Base-by-base conservation (phyloP, 2,888 invertebrate genomes). In the Hedya salicella region DNA sequence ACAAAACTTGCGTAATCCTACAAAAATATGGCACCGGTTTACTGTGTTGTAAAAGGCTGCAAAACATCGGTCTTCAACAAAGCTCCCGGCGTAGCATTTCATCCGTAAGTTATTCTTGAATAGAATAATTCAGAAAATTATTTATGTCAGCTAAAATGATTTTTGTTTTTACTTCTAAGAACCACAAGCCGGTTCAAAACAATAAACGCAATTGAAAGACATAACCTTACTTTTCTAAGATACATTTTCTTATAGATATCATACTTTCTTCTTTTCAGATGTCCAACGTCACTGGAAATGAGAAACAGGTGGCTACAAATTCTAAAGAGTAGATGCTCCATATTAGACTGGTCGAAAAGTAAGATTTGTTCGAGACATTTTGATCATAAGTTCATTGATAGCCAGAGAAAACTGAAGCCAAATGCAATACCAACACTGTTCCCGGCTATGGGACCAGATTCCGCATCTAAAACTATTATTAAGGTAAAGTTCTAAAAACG, bases 281-380 rank as follows among this genome's bases (percentile, higher is more conserved):
- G 85, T 71, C 91, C 91, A 48, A 68, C 75, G 39, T 75, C 71
- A 4, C 69, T 69, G 50, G 87, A 88, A 69, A 85, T 89, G 83
- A 81, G 89, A 66, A 87, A 78, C 65, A 86, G 80, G 75, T 91
- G 91, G 91, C 72, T 88, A 6, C 79, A 80, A 64, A 69, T 85
- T 19, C 75, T 91, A 9, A 88, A 81, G 73, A 85, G 82, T 62
- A 87, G 80, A 69, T 89, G 89, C 70, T 71, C 78, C 54, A 70
- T 79, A 46, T 71, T 91, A 42, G 88, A 91, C 69, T 91, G 88
- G 88, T 64, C 72, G 3, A 87, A 76, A 73, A 89, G 89, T 68
- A 85, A 77, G 72, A 86, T 91, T 56, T 91, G 91, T 66, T 90
- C 91, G 0, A 87, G 78, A 69, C 91, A 91, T 76, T 91, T 91